A percentile compares a stretch with the other conserved stretches of the same genome.
These are phyloP conservation scores for Geophilus truncorum DNA, from an alignment of 2,888 invertebrate species.

Conservation along the genomic window DNA sequence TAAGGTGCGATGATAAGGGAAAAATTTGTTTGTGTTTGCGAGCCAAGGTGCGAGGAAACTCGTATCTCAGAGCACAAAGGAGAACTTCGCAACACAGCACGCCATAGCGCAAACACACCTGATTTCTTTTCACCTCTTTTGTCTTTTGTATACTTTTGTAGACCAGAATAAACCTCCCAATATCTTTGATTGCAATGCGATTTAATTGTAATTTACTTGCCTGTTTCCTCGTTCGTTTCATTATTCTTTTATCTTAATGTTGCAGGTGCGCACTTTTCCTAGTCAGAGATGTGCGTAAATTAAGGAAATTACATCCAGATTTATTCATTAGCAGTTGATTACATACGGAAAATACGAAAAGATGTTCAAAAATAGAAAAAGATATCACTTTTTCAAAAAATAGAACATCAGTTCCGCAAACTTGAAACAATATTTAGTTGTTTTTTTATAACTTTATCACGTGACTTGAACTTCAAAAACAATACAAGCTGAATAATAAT, in stretches of 20 bases:
- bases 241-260: background rate
- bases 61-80: background rate
- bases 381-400: too few relatives aligned
- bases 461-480: too few relatives aligned
- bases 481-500: background rate
- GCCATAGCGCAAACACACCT: background rate
- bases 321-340: too few relatives aligned
- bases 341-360: too few relatives aligned
- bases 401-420: too few relatives aligned
- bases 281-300: background rate
- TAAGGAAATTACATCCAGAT: background rate
- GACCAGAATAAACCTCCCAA: too few relatives aligned
- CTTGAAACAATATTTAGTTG: too few relatives aligned
- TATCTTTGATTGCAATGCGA: background rate
- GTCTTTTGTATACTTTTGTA: too few relatives aligned
- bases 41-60: conserved; percentile 1
- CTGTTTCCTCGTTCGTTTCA: background rate
- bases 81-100: background rate
- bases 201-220: background rate
- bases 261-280: background rate
- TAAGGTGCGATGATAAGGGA: conserved; percentile 12
- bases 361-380: too few relatives aligned
- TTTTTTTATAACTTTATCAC: too few relatives aligned
- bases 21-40: background rate
- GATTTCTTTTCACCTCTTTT: conserved; percentile 5